These are phyloP conservation scores for Leucophenga montana DNA, from an alignment of 2,888 invertebrate species.

Conservation along the genomic window DNA sequence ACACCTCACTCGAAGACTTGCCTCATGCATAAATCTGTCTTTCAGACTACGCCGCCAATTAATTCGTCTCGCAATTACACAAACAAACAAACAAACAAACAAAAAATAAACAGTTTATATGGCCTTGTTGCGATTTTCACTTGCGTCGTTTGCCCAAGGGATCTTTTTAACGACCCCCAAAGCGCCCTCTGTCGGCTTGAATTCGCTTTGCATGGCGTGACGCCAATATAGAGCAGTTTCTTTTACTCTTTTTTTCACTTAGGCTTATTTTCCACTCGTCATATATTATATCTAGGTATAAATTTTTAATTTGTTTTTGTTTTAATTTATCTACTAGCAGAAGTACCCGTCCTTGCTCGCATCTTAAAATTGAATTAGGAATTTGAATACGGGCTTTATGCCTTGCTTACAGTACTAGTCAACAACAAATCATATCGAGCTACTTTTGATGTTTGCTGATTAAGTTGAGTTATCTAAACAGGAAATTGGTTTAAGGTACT, in stretches of 20 bases:
- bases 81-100: not conserved
- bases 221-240: not conserved
- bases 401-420: too few relatives aligned
- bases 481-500: too few relatives aligned
- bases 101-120: not conserved
- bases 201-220: constrained; percentile 3
- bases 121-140: constrained; percentile 19
- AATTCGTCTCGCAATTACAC: constrained; percentile 41
- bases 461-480: too few relatives aligned
- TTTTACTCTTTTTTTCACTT: not conserved
- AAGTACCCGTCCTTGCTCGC: too few relatives aligned
- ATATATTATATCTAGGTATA: too few relatives aligned
- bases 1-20: not conserved
- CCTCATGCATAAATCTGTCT: constrained; percentile 46
- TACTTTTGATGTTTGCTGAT: too few relatives aligned
- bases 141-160: constrained; percentile 1
- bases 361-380: too few relatives aligned
- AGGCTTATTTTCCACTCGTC: not conserved
- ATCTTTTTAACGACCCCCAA: too few relatives aligned
- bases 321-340: not conserved
- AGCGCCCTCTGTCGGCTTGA: too few relatives aligned
- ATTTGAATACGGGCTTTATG: too few relatives aligned
- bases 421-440: too few relatives aligned
- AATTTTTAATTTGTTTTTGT: not conserved
- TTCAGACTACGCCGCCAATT: constrained; percentile 46